phyloP scores from a whole-genome alignment of 2,888 invertebrate genomes.

The Dasypogon diadema region DNA sequence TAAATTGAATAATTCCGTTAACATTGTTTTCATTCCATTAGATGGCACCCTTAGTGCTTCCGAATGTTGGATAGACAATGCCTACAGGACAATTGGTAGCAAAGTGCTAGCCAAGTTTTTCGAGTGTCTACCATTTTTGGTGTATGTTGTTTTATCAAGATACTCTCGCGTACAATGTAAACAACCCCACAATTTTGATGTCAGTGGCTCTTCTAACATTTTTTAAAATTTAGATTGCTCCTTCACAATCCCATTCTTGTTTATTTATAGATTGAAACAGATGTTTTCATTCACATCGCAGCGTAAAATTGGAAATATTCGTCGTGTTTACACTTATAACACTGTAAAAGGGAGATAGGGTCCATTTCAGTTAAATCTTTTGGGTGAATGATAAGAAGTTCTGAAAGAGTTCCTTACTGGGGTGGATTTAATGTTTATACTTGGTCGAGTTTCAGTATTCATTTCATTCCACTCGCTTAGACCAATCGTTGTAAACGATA shows the following conservation, averaged over 20 bases:
- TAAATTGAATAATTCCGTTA: constrained; percentile 46
- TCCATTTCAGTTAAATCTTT: too few species aligned
- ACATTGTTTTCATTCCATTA: constrained; percentile 47
- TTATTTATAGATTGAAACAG: constrained; percentile 17
- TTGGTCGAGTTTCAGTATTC: too few species aligned
- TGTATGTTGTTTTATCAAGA: not conserved
- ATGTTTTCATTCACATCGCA: constrained; percentile 9
- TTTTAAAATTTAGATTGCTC: constrained; percentile 8
- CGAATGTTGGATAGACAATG: not conserved
- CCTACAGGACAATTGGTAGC: not conserved
- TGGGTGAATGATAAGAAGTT: too few species aligned
- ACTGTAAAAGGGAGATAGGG: too few species aligned
- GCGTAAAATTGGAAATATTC: not conserved
- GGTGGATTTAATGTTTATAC: too few species aligned
- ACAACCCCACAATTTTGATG: too few species aligned
- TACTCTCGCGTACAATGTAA: not conserved
- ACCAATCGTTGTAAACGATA: too few species aligned
- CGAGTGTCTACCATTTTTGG: not conserved
- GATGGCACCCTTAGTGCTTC: not conserved
- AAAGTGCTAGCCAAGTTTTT: not conserved
- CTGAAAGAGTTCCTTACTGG: too few species aligned
- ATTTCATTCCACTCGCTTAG: too few species aligned
- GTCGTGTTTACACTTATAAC: not conserved
- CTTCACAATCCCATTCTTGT: not conserved
- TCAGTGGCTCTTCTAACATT: too few species aligned